These are phyloP conservation scores for Scaptomyza tumidula DNA, from an alignment of 2,888 invertebrate genomes.

Conservation along the genomic window DNA sequence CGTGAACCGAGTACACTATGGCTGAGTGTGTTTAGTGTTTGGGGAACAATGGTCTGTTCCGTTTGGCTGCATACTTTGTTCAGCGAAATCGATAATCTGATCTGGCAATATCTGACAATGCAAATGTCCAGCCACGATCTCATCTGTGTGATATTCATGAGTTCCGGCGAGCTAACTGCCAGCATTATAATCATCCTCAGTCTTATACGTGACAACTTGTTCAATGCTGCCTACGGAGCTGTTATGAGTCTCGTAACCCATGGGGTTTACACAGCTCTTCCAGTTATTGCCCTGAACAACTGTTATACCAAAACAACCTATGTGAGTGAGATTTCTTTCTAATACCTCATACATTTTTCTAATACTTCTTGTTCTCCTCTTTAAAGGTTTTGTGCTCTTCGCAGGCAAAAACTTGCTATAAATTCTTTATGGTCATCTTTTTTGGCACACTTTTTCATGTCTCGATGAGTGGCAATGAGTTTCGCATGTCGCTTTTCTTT, in stretches of 20 bases:
- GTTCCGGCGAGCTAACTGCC: slow-evolving; percentile 18
- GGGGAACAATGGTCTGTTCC: slow-evolving; percentile 28
- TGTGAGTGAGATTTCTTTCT: slow-evolving; percentile 18
- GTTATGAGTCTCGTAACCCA: slow-evolving; percentile 41
- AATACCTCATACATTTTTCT: neutral
- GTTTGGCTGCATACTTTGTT: slow-evolving; percentile 5
- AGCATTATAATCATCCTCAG: slow-evolving; percentile 17
- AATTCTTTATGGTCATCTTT: slow-evolving; percentile 30
- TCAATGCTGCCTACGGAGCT: slow-evolving; percentile 45
- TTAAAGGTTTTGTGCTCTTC: slow-evolving; percentile 36
- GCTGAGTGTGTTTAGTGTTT: slow-evolving; percentile 1
- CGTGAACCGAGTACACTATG: slow-evolving; percentile 24
- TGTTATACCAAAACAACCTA: slow-evolving; percentile 27
- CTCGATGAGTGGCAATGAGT: slow-evolving; percentile 55
- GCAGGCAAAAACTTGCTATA: slow-evolving; percentile 4
- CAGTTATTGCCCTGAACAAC: slow-evolving; percentile 22
- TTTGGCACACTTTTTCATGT: slow-evolving; percentile 32
- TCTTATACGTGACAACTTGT: slow-evolving; percentile 6
- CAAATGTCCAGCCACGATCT: slow-evolving; percentile 27
- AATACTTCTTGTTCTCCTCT: no score
- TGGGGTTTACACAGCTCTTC: slow-evolving; percentile 33
- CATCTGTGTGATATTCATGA: slow-evolving; percentile 27
- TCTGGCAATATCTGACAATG: slow-evolving; percentile 52
- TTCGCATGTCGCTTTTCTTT: slow-evolving; percentile 52
- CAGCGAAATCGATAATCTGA: slow-evolving; percentile 40